Base-by-base conservation (phyloP, 2,888 invertebrate species). In the Tachina lurida region DNA sequence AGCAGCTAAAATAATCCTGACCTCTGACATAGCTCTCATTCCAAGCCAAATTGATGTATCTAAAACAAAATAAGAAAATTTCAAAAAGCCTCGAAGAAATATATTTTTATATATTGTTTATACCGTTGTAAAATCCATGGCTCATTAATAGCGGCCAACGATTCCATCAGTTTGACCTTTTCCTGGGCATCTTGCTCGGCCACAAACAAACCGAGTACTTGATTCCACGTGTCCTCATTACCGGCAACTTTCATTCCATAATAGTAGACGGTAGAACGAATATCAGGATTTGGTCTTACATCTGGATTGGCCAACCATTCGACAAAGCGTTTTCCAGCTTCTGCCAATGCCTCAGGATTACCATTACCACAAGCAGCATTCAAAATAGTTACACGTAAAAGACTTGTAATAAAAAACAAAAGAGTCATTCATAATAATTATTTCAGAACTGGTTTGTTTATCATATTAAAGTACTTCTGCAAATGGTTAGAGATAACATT, bases 1-100 rank as follows among this genome's bases (percentile, higher is more conserved):
- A 90, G 52, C 97, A 95, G 0, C 93, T 94, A 88, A 98, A 95
- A 90, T 97, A 97, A 92, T 98, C 98, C 92, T 98, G 98, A 5
- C 96, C 94, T 47, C 97, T 95, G 0, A 98, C 95, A 88, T 96
- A 94, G 0, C 92, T 94, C 89, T 96, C 96, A 89, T 97, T 95
- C 94, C 95, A 95, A 0, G 97, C 95, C 68, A 95, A 93, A 0
- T 94, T 93, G 31, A 98, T 93, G 89, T 96, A 96, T 89, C 97
- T 97, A 89, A 67, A 75, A 75, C 8, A 3, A 62, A 52, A 31
- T 31, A 31, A 62, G 17, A 1, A 17, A 60, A 62, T 47, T 9
- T 9, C 10, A 39, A 1, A 31, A 52, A 1, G 39, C 2, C 7
- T 10, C 39, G 1, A 39, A 10, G 31, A 47, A 73, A 43, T 0